phyloP scores from a whole-genome alignment of 2,113 vertebrate species.

The Nothobranchius furzeri region DNA sequence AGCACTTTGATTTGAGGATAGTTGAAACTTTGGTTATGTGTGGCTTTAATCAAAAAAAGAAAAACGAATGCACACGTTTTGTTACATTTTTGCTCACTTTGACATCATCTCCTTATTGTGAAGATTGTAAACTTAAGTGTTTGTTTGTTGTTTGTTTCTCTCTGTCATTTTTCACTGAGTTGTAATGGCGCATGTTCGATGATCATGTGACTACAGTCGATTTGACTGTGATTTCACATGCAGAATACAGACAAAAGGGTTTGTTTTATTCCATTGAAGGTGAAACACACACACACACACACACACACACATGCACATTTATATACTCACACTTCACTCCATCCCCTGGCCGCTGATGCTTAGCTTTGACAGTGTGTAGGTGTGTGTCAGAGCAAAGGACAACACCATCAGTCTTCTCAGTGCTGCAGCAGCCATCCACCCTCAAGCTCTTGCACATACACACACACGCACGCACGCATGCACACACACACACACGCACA shows the following conservation, averaged over 20 bases:
- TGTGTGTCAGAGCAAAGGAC: slow-evolving; percentile 73
- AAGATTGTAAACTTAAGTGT: not conserved
- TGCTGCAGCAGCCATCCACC: slow-evolving; percentile 48
- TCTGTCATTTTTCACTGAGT: not conserved
- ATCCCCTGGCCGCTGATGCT: slow-evolving; percentile 59
- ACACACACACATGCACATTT: slow-evolving; percentile 33
- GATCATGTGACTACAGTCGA: slow-evolving; percentile 33
- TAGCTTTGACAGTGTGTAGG: slow-evolving; percentile 69
- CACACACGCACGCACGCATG: no score
- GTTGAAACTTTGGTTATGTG: not conserved
- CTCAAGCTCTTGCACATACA: slow-evolving; percentile 25
- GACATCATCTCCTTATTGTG: no score
- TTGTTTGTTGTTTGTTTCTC: slow-evolving; percentile 9
- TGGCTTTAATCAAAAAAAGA: slow-evolving; percentile 6
- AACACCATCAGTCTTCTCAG: slow-evolving; percentile 71
- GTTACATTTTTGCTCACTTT: no score
- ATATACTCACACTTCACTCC: slow-evolving; percentile 41
- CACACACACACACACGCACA: slow-evolving; percentile 19
- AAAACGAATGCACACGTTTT: no score
- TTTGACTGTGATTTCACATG: slow-evolving; percentile 13
- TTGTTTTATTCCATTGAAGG: slow-evolving; percentile 59
- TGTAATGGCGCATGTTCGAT: not conserved
- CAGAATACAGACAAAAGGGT: slow-evolving; percentile 9
- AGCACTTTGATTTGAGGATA: slow-evolving; percentile 2
- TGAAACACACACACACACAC: slow-evolving; percentile 51